Evolutionary conservation across 2,797 vertebrate genomes (phyloP).

Genomic region (Eulemur albifrons): DNA sequence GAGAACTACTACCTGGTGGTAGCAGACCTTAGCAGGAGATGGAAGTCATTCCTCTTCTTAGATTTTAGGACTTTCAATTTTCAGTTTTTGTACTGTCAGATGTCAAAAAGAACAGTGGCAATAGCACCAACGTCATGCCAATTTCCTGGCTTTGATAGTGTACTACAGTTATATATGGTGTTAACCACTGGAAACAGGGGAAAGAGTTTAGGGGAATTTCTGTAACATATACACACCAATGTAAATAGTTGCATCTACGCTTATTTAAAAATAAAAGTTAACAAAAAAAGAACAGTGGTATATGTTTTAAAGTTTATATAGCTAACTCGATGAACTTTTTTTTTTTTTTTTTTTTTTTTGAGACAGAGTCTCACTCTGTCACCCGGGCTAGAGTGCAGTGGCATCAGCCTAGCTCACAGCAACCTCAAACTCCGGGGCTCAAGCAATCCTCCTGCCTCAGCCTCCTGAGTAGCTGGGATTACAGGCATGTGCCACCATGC

Average conservation of each 20-base stretch:
- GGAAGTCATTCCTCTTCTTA: not conserved
- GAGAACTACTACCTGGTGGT: not conserved
- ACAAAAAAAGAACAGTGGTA: not conserved
- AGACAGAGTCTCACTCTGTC: too few species aligned
- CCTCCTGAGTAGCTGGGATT: too few species aligned
- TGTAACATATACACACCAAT: not conserved
- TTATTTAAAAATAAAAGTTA: conserved; percentile 18
- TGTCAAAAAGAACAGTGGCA: not conserved
- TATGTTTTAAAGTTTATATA: not conserved
- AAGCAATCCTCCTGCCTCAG: too few species aligned
- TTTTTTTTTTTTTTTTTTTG: too few species aligned
- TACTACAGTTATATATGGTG: not conserved
- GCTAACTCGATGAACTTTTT: not conserved
- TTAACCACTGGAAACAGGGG: not conserved
- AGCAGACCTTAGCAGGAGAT: not conserved
- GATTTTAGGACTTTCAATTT: not conserved
- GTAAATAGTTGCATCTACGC: not conserved
- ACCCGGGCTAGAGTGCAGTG: too few species aligned
- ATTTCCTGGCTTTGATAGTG: not conserved
- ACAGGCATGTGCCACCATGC: too few species aligned
- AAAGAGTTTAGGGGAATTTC: not conserved
- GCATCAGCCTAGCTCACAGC: too few species aligned
- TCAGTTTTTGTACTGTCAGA: not conserved
- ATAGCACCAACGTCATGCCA: not conserved
- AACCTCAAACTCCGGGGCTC: too few species aligned